Base-by-base conservation (phyloP, 2,113 vertebrate genomes). In the Acrocephalus kingi region DNA sequence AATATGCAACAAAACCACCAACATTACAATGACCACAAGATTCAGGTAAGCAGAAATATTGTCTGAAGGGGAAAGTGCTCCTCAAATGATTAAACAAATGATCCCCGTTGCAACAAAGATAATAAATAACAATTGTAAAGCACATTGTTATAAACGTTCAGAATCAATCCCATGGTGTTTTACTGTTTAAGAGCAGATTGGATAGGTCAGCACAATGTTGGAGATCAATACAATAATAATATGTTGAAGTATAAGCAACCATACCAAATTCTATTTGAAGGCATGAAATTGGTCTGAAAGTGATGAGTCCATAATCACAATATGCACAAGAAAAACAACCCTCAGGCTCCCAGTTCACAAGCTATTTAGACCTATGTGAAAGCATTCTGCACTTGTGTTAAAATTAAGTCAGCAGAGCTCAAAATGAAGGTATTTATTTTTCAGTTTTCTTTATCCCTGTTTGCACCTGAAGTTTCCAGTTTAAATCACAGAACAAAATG, bases 171-270 rank as follows among this genome's bases (percentile, higher is more conserved):
- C 24, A 13, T 4, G 13, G 25, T 37, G 35, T 59, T 96, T 71
- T 64, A 49, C 59, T 81, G 72, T 52, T 75, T 27, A 84, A 64
- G 31, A 74, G 35, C 27, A 88, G 67, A 78, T 77, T 43, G 77
- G 37, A 63, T n/a, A 68, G 79, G 76, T 79, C 82, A 92, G 72
- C 51, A 11, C 11, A 37, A 80, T 64, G 67, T 21, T 58, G 30
- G 52, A 88, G 72, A 95, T 92, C 94, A 80, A 92, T 84, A 92
- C 72, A 55, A 51, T 39, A 91, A 59, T 49, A 84, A 73, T 25
- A 77, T 1, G 6, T 10, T 95, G 46, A 76, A 83, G 7, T 37
- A 84, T 49, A 92, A 88, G 79, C 45, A 81, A 56, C 64, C 72
- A 56, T 49, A 76, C 9, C 61, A 88, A 91, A 85, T 64, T 90